Base-by-base conservation (phyloP, 2,113 vertebrate genomes). In the Boleophthalmus pectinirostris region DNA sequence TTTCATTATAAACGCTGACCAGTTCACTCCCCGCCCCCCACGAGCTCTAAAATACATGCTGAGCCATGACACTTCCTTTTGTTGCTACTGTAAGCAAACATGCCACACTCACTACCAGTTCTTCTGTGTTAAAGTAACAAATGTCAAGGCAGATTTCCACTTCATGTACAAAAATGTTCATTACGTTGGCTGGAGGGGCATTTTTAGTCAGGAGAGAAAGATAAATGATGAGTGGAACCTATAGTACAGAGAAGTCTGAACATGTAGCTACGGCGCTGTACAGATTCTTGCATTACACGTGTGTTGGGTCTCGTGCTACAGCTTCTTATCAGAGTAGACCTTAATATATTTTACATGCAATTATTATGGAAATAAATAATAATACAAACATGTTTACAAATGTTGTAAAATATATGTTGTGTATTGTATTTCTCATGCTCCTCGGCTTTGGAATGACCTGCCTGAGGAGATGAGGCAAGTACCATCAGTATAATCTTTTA, bases 51-150 rank as follows among this genome's bases (percentile, higher is more conserved):
- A 60, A 21, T 57, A 57, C 54, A 57, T 29, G 13, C 24, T 60
- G 25, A 60, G 13, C 12, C 13, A 15, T 23, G 10, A 60, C 58
- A 63, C 58, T 60, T 60, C 23, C 2, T 33, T 33, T 20, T 63
- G 20, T 35, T 63, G 60, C 33, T 35, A n/a, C 15, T 63, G 60
- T 63, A 63, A 35, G 9, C 58, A 60, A 60, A 60, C 57, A 29
- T 6, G 29, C 25, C 29, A 60, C 16, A 33, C 35, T 18, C 35
- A 53, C 18, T 20, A 71, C 73, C 75, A 75, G 66, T 82, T 80
- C 64, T 29, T 68, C 47, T 63, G 3, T 65, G 33, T 70, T 66
- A 80, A 78, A 85, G 75, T 16, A 45, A 54, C 35, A 74, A 49
- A 70, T 7, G 24, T 54, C 38, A 61, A 61, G 35, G 25, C 14